Conservation (phyloP, 1,140 invertebrate genomes). For the Andricus grossulariae region DNA sequence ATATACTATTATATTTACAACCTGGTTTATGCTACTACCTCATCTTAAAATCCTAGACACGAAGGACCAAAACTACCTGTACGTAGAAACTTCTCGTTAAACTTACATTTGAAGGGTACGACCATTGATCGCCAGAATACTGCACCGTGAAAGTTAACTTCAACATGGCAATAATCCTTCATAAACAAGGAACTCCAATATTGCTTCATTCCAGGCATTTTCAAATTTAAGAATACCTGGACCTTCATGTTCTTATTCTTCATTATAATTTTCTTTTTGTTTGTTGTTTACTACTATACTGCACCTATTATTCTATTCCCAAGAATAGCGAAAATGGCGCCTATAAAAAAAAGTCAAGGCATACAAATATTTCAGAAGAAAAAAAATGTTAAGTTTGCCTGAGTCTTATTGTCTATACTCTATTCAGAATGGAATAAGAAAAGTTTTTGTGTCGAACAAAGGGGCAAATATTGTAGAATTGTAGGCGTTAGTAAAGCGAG, state of each 20-base stretch:
- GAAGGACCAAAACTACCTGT: no score
- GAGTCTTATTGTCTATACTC: no score
- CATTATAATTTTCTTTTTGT: neutral
- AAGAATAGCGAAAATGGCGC: neutral
- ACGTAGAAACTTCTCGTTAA: neutral
- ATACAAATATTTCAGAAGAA: constrained; percentile 2
- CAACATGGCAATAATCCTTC: constrained; percentile 36
- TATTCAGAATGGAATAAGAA: no score
- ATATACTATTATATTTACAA: constrained; percentile 21
- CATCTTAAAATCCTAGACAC: neutral
- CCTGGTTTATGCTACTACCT: neutral
- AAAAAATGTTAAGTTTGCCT: neutral
- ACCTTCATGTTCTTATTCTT: neutral
- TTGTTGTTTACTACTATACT: neutral
- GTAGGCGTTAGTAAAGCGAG: no score
- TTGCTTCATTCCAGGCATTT: neutral
- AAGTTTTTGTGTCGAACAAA: no score
- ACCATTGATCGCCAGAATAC: constrained; percentile 32
- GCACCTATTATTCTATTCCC: neutral
- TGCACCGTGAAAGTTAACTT: constrained; percentile 39
- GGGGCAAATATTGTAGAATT: no score
- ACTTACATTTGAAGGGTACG: neutral
- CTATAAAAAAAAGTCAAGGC: constrained; percentile 5
- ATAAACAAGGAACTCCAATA: constrained; percentile 35
- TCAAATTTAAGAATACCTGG: neutral